A percentile compares a stretch with the other conserved stretches of the same genome.
Conservation (phyloP, 2,888 invertebrate species). For the Caenorhabditis sp. region DNA sequence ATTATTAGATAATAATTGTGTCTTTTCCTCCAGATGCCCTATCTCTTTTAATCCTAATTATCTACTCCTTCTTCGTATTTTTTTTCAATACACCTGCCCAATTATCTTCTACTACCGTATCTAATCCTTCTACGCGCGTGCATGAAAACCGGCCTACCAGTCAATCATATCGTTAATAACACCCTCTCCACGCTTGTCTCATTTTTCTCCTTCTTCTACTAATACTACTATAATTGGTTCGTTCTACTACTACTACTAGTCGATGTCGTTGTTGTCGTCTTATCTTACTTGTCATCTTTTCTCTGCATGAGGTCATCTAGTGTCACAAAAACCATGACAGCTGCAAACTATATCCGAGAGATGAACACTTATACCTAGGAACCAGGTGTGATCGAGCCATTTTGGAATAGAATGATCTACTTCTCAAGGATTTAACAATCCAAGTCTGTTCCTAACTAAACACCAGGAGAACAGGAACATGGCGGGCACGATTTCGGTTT, state of each 20-base stretch:
- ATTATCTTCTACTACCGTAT: not conserved
- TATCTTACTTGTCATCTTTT: not conserved
- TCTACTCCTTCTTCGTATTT: not conserved
- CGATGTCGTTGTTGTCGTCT: not conserved
- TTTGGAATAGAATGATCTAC: too few species aligned
- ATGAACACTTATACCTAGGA: not conserved
- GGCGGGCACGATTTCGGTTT: too few species aligned
- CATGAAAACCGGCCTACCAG: not conserved
- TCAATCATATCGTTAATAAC: slow-evolving; percentile 8
- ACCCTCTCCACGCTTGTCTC: not conserved
- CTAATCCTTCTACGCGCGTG: not conserved
- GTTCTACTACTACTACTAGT: not conserved
- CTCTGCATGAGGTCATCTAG: not conserved
- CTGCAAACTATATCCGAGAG: not conserved
- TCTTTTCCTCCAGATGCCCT: not conserved
- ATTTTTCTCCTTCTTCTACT: too few species aligned
- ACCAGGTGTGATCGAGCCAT: too few species aligned
- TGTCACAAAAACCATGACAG: slow-evolving; percentile 4
- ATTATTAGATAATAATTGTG: too few species aligned
- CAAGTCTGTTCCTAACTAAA: too few species aligned
- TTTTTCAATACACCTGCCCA: not conserved
- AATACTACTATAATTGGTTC: slow-evolving; percentile 1
- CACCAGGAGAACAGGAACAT: too few species aligned
- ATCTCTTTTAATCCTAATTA: not conserved
- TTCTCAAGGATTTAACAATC: too few species aligned